A percentile compares a stretch with the other conserved stretches of the same genome.
Conservation (phyloP, 1,140 invertebrate genomes). For the Globodera ellingtonae region DNA sequence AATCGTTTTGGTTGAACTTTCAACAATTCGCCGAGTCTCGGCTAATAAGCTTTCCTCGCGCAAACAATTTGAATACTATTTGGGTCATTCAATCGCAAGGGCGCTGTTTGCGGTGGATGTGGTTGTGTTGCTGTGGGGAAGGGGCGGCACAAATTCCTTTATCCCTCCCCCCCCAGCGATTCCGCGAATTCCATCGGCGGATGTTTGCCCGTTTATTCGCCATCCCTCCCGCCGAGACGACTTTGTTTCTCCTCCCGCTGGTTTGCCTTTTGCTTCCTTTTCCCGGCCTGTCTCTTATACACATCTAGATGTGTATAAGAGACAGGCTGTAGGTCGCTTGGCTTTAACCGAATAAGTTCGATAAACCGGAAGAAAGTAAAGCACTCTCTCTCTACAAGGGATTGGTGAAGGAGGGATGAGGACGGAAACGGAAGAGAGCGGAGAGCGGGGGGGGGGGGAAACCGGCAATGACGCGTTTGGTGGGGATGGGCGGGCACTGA, state of each 20-base stretch:
- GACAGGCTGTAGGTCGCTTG: neutral
- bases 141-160: neutral
- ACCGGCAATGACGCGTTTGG: neutral
- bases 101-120: neutral
- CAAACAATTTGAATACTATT: conserved; percentile 33
- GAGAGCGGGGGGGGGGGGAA: neutral
- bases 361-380: conserved; percentile 15
- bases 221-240: too few species aligned
- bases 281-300: neutral
- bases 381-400: neutral
- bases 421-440: neutral
- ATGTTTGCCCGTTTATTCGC: too few species aligned
- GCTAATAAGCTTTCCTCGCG: neutral
- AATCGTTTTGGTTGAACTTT: neutral
- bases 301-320: too few species aligned
- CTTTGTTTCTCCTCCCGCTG: neutral
- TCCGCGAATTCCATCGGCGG: neutral
- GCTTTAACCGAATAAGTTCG: conserved; percentile 28
- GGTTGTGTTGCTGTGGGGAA: neutral
- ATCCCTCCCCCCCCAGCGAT: neutral
- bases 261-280: neutral
- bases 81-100: conserved; percentile 16
- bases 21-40: neutral
- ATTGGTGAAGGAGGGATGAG: conserved; percentile 9
- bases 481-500: neutral